These are phyloP conservation scores for Sebastes hopkinsi DNA, from an alignment of 2,797 vertebrate genomes.

Conservation along the genomic window DNA sequence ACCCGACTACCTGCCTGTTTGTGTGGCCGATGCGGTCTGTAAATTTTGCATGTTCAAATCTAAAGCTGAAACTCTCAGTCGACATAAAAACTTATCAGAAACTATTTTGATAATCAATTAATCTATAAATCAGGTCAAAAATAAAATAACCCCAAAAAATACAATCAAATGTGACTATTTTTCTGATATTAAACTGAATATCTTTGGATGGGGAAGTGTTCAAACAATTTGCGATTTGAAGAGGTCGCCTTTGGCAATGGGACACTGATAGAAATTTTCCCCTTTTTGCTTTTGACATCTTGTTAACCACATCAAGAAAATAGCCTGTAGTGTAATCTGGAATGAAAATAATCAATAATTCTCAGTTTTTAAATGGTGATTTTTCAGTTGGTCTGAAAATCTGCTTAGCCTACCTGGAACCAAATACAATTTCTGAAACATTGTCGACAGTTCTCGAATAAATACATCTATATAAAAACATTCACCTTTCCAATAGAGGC, in stretches of 20 bases:
- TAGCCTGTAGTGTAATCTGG: background rate
- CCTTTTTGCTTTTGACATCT: background rate
- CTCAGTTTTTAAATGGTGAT: background rate
- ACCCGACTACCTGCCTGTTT: constrained; percentile 4
- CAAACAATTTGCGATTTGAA: background rate
- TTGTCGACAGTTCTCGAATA: background rate
- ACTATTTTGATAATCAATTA: too few relatives aligned
- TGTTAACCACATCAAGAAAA: background rate
- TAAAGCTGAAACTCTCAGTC: background rate
- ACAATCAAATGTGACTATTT: background rate
- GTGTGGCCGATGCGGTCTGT: background rate
- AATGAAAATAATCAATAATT: background rate
- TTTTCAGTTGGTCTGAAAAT: background rate
- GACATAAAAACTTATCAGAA: background rate
- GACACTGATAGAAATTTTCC: background rate
- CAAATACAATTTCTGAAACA: background rate
- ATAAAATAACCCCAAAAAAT: too few relatives aligned
- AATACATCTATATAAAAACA: background rate
- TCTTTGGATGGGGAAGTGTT: background rate
- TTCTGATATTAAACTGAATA: background rate
- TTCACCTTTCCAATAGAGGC: too few relatives aligned
- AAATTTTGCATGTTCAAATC: background rate
- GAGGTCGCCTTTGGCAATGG: background rate
- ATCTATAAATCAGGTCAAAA: too few relatives aligned
- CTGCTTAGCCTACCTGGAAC: background rate